These are phyloP conservation scores for Drosophila nasuta DNA, from an alignment of 1,140 invertebrate species.

Conservation along the genomic window DNA sequence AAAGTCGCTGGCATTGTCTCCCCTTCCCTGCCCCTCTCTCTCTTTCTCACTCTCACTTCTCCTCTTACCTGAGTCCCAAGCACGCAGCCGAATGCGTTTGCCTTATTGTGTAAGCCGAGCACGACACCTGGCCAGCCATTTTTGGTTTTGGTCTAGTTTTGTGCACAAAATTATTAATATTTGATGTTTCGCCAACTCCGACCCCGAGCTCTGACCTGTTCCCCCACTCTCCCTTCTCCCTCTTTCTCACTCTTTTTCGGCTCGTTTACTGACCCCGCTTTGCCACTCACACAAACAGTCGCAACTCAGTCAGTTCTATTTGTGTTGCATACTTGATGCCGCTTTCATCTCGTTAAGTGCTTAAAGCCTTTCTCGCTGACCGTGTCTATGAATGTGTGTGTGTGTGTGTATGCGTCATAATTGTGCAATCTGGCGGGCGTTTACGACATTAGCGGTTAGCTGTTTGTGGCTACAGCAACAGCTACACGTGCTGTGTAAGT, in stretches of 20 bases:
- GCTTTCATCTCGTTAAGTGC: conserved; percentile 77
- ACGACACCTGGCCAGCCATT: conserved; percentile 73
- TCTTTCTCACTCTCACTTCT: background rate
- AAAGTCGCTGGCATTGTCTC: conserved; percentile 36
- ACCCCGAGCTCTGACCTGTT: background rate
- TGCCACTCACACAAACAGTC: background rate
- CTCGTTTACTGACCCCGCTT: background rate
- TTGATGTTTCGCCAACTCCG: conserved; percentile 46
- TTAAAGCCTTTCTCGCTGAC: conserved; percentile 60
- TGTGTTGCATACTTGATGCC: conserved; percentile 69
- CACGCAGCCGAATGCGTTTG: conserved; percentile 68
- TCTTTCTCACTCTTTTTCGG: background rate
- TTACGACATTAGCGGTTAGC: conserved; percentile 69
- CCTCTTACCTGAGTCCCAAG: conserved; percentile 44
- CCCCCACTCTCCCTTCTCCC: too few species aligned
- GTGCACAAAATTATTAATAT: conserved; percentile 75
- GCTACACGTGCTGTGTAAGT: conserved; percentile 14
- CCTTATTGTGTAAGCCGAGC: conserved; percentile 75
- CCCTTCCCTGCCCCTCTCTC: background rate
- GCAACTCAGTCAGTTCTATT: conserved; percentile 39
- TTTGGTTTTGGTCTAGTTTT: conserved; percentile 61
- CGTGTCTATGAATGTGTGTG: conserved; percentile 10
- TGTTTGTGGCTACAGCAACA: conserved; percentile 34
- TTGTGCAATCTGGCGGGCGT: conserved; percentile 70
- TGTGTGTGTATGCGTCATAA: conserved; percentile 51